These are phyloP conservation scores for Drosophila setifemur DNA, from an alignment of 1,140 invertebrate genomes.

Conservation along the genomic window DNA sequence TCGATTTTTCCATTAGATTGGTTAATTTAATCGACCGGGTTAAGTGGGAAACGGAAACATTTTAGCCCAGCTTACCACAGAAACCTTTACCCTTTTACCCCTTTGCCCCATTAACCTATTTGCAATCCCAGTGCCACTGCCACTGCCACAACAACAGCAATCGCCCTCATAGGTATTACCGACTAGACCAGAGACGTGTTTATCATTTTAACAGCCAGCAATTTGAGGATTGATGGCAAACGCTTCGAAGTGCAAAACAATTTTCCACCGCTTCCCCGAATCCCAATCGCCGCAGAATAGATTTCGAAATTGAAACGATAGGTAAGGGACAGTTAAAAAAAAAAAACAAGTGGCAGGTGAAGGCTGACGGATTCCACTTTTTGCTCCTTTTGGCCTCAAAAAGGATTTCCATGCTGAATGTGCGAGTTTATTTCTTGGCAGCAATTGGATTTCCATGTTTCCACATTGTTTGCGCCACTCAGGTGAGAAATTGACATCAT, in stretches of 20 bases:
- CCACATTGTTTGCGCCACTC: constrained; percentile 37
- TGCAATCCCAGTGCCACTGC: constrained; percentile 2
- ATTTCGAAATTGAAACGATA: constrained; percentile 57
- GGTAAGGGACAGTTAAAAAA: constrained; percentile 9
- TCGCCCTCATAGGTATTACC: constrained; percentile 3
- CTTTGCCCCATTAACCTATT: constrained; percentile 19
- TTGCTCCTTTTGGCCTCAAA: constrained; percentile 12
- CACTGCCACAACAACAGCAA: neutral
- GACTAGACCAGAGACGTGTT: constrained; percentile 31
- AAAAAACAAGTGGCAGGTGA: constrained; percentile 26
- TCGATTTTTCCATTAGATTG: constrained; percentile 1
- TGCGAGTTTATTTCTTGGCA: constrained; percentile 41
- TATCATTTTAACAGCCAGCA: constrained; percentile 38
- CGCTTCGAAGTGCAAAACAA: constrained; percentile 45
- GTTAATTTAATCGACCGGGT: constrained; percentile 9
- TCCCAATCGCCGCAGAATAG: constrained; percentile 8
- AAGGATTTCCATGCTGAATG: constrained; percentile 52
- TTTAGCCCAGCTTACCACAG: constrained; percentile 6
- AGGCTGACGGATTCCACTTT: constrained; percentile 6
- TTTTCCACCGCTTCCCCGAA: constrained; percentile 10
- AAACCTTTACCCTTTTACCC: constrained; percentile 13
- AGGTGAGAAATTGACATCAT: constrained; percentile 62
- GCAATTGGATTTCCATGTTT: constrained; percentile 44
- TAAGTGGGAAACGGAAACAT: constrained; percentile 2
- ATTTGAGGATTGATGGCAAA: constrained; percentile 53